phyloP scores from a whole-genome alignment of 2,888 invertebrate genomes.

The Megalurothrips usitatus region DNA sequence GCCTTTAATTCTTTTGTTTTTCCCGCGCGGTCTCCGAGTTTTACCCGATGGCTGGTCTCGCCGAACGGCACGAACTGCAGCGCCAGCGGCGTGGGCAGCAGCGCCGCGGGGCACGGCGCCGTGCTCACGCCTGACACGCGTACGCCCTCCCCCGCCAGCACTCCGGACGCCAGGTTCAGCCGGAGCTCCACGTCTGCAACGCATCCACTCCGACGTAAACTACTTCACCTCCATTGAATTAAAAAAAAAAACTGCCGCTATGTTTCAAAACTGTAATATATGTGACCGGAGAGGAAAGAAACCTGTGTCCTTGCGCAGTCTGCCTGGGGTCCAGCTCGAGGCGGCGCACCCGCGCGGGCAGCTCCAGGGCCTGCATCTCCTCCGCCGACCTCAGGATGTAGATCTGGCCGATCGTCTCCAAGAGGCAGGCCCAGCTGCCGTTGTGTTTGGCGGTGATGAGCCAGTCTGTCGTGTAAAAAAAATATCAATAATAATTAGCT shows the following conservation, averaged over 20 bases:
- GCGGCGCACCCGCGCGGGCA: background rate
- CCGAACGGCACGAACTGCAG: background rate
- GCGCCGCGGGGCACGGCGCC: too few species aligned
- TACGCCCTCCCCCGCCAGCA: background rate
- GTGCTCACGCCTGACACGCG: background rate
- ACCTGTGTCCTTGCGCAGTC: background rate
- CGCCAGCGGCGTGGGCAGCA: too few species aligned
- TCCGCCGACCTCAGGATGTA: slow-evolving; percentile 47
- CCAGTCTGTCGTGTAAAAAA: background rate
- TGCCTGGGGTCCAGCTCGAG: background rate
- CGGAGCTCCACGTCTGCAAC: background rate
- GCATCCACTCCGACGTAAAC: background rate
- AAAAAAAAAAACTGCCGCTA: too few species aligned
- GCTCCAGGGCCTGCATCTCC: slow-evolving; percentile 49
- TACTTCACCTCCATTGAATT: background rate
- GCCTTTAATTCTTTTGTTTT: too few species aligned
- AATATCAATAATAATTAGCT: too few species aligned
- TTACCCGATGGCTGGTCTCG: background rate
- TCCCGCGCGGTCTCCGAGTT: background rate
- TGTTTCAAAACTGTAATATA: too few species aligned
- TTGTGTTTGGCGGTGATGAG: background rate
- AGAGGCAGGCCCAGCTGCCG: slow-evolving; percentile 51
- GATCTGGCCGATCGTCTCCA: slow-evolving; percentile 47
- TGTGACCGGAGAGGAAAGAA: too few species aligned
- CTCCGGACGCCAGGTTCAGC: background rate